A percentile compares a stretch with the other conserved stretches of the same genome.
These are phyloP conservation scores for Adela reaumurella DNA, from an alignment of 2,888 invertebrate species.

Conservation along the genomic window DNA sequence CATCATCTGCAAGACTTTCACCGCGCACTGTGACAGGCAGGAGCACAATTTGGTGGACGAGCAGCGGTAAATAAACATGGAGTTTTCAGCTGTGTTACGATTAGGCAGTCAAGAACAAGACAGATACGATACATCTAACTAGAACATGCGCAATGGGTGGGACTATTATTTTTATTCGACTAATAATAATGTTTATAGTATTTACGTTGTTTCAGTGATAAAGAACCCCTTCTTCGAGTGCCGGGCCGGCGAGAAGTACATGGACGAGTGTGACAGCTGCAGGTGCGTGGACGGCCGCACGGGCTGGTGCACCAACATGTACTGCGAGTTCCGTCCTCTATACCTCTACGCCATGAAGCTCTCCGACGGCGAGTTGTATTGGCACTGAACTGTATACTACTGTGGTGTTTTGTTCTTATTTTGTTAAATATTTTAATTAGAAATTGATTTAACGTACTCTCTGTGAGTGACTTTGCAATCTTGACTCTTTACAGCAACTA, in stretches of 20 bases:
- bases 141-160: conserved; percentile 18
- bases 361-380: conserved; percentile 43
- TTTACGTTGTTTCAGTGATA: no score
- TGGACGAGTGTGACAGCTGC: conserved; percentile 50
- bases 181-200: no score
- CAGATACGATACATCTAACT: no score
- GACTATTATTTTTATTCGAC: no score
- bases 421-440: not conserved
- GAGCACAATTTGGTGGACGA: conserved; percentile 32
- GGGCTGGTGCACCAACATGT: conserved; percentile 48
- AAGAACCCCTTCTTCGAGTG: conserved; percentile 53
- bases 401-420: no score
- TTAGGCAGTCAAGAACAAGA: no score
- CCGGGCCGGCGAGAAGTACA: conserved; percentile 48
- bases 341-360: conserved; percentile 41
- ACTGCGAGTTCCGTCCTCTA: conserved; percentile 41
- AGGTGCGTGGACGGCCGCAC: conserved; percentile 42
- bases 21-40: conserved; percentile 39
- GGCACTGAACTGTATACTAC: no score
- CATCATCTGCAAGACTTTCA: conserved; percentile 43
- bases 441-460: no score
- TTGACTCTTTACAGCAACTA: no score
- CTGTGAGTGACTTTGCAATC: no score
- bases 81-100: no score
- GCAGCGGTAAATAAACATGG: conserved; percentile 3